These are phyloP conservation scores for Paratrypauchen microcephalus DNA, from an alignment of 2,797 vertebrate genomes.

Conservation along the genomic window DNA sequence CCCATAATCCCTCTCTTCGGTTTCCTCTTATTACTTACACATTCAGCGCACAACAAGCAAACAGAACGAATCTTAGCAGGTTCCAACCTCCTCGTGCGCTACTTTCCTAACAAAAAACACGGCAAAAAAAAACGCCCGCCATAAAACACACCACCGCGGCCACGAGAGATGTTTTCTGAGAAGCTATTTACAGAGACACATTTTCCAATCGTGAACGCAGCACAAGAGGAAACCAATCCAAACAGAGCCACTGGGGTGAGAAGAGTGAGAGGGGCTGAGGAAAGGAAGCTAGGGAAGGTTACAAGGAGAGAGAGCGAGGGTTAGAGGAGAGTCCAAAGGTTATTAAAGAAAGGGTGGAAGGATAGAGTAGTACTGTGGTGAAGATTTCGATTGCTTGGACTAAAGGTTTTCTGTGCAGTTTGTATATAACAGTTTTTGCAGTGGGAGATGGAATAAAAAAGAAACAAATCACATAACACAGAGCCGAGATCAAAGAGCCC, in stretches of 20 bases:
- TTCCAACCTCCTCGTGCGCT: background rate
- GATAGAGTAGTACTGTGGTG: background rate
- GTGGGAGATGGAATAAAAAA: too few species aligned
- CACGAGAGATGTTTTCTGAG: constrained; percentile 1
- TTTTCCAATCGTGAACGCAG: background rate
- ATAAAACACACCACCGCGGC: background rate
- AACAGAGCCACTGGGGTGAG: background rate
- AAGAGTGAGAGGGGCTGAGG: background rate
- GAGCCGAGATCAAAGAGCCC: too few species aligned
- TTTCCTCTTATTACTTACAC: constrained; percentile 3
- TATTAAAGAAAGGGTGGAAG: background rate
- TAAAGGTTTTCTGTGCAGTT: background rate
- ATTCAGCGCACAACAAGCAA: constrained; percentile 17
- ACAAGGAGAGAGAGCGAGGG: background rate
- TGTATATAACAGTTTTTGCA: too few species aligned
- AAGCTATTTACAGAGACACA: constrained; percentile 4
- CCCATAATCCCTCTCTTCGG: constrained; percentile 2
- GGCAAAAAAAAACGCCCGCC: background rate
- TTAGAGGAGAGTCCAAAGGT: background rate
- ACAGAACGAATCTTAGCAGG: constrained; percentile 1
- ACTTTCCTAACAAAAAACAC: background rate
- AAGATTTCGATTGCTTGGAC: background rate
- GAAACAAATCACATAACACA: too few species aligned
- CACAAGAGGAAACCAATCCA: background rate
- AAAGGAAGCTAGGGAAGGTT: background rate